phyloP scores from a whole-genome alignment of 2,113 vertebrate species.

The Coptodon bakossiorum region DNA sequence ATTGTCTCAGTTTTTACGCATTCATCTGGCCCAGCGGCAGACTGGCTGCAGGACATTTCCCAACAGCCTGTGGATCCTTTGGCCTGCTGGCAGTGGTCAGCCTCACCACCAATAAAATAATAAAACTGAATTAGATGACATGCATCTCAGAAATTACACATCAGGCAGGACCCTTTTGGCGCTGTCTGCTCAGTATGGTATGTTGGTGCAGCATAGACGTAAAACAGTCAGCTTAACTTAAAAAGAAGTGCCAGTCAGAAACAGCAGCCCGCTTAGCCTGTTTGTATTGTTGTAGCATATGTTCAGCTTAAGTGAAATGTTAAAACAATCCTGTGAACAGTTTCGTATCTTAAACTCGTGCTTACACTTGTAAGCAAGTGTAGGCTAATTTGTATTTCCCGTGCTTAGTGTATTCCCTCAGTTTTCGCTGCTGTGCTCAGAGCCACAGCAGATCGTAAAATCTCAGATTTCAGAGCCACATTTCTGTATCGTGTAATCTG shows the following conservation, averaged over 20 bases:
- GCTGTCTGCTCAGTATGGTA: background rate
- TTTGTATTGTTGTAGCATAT: background rate
- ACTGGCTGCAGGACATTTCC: background rate
- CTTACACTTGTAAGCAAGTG: background rate
- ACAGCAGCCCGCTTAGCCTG: background rate
- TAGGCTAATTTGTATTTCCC: background rate
- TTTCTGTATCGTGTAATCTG: background rate
- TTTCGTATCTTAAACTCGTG: background rate
- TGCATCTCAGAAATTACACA: background rate
- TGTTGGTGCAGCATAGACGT: background rate
- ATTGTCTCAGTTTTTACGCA: fast-evolving
- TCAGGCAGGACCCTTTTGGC: background rate
- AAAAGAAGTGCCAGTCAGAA: background rate
- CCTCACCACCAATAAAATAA: background rate
- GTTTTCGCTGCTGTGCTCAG: background rate
- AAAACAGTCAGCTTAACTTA: background rate
- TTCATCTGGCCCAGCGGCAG: background rate
- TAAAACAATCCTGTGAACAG: background rate
- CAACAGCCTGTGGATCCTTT: background rate
- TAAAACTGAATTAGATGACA: background rate
- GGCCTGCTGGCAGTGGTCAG: background rate
- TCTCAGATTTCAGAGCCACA: background rate
- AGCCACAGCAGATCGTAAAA: background rate
- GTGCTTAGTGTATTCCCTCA: background rate
- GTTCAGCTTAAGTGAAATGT: background rate